Conservation (phyloP, 1,140 invertebrate species). For the Acromyrmex heyeri region DNA sequence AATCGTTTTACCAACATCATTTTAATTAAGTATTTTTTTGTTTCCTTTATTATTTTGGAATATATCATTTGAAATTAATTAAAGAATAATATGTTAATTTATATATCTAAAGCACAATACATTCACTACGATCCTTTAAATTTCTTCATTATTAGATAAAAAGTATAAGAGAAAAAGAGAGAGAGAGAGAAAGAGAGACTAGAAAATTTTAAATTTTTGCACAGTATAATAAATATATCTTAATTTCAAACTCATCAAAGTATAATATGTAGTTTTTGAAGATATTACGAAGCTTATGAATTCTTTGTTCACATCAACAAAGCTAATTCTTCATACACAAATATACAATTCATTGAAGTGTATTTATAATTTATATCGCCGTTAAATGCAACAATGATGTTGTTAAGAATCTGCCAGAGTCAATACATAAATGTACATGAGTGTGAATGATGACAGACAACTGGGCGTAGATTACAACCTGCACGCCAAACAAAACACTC, state of each 20-base stretch:
- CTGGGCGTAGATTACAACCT: conserved; percentile 40
- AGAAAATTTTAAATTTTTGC: background rate
- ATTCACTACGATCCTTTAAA: background rate
- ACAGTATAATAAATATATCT: background rate
- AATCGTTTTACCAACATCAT: background rate
- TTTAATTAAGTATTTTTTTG: conserved; percentile 8
- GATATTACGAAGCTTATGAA: background rate
- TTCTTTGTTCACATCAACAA: background rate
- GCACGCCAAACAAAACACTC: conserved; percentile 47
- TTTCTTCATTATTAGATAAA: background rate
- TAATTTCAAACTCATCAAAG: background rate
- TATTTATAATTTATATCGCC: conserved; percentile 27
- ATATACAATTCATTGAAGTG: conserved; percentile 10
- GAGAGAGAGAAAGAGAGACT: background rate
- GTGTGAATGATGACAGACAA: conserved; percentile 47
- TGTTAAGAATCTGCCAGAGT: conserved; percentile 22
- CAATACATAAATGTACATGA: conserved; percentile 46
- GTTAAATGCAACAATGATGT: conserved; percentile 9
- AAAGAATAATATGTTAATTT: conserved; percentile 18
- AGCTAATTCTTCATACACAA: conserved; percentile 15
- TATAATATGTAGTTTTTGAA: conserved; percentile 7
- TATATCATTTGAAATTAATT: background rate
- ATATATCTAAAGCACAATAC: background rate
- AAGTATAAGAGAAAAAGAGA: background rate
- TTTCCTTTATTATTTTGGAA: background rate